A percentile compares a stretch with the other conserved stretches of the same genome.
Evolutionary conservation across 2,888 invertebrate species (phyloP).

Genomic region (Dynastes grantii): DNA sequence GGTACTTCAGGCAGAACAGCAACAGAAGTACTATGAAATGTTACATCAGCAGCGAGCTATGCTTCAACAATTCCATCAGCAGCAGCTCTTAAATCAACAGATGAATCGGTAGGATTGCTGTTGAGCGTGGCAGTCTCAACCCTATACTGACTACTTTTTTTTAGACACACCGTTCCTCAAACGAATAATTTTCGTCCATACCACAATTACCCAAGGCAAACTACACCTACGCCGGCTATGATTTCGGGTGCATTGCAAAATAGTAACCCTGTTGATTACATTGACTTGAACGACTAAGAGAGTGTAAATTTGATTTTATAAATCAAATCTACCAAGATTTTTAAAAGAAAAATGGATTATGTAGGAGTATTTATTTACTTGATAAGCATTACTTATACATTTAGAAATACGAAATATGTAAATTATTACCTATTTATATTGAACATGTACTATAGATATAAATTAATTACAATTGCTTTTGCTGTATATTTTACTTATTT

Average conservation of each 20-base stretch:
- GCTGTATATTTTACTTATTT: constrained; percentile 26
- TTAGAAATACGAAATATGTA: neutral
- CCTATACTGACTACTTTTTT: neutral
- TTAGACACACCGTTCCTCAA: neutral
- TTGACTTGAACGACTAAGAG: constrained; percentile 12
- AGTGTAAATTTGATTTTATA: neutral
- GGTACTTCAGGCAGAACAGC: neutral
- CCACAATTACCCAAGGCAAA: constrained; percentile 7
- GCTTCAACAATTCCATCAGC: neutral
- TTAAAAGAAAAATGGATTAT: neutral
- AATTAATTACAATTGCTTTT: constrained; percentile 13
- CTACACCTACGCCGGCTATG: neutral
- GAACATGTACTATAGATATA: neutral
- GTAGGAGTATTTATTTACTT: constrained; percentile 1
- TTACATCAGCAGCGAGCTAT: neutral
- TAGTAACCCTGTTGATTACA: neutral
- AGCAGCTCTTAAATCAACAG: neutral
- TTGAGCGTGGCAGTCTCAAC: neutral
- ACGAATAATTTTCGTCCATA: neutral
- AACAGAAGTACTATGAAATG: neutral
- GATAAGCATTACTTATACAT: neutral
- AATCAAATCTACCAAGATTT: neutral
- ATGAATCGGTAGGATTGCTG: neutral
- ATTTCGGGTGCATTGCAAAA: neutral
- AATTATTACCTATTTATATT: constrained; percentile 22